Evolutionary conservation across 2,888 invertebrate genomes (phyloP).

Genomic region (Hypena proboscidalis): DNA sequence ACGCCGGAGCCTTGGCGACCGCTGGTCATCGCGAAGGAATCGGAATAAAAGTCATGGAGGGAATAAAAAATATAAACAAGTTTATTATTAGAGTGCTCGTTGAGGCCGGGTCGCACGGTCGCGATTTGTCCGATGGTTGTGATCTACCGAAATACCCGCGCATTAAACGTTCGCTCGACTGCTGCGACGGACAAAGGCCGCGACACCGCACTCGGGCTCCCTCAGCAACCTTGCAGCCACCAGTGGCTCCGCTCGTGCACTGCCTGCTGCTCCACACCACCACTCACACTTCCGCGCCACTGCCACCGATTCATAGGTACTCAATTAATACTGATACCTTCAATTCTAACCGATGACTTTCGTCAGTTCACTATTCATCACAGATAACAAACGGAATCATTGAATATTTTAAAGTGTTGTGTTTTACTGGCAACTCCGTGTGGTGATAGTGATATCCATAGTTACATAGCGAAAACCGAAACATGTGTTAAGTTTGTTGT

Average conservation of each 20-base stretch:
- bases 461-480: constrained; percentile 1
- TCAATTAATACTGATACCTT: constrained; percentile 27
- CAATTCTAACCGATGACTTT: constrained; percentile 25
- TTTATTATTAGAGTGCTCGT: constrained; percentile 84
- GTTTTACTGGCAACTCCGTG: constrained; percentile 22
- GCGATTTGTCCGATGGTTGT: constrained; percentile 82
- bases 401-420: constrained; percentile 29
- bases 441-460: constrained; percentile 31
- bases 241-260: constrained; percentile 38
- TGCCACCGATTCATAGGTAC: constrained; percentile 46
- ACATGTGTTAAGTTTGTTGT: too few species aligned
- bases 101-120: constrained; percentile 83
- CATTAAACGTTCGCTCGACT: constrained; percentile 67
- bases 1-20: constrained; percentile 53
- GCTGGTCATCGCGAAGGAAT: constrained; percentile 54
- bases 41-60: constrained; percentile 70
- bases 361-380: constrained; percentile 23
- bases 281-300: constrained; percentile 18
- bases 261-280: constrained; percentile 21
- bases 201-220: constrained; percentile 61
- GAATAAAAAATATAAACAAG: constrained; percentile 84
- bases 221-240: constrained; percentile 60
- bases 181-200: constrained; percentile 66
- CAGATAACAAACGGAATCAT: constrained; percentile 25
- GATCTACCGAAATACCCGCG: constrained; percentile 83